Percentiles rank a stretch among this genome's conserved stretches.
Conservation (phyloP, 2,797 vertebrate species). For the Falco columbarius region DNA sequence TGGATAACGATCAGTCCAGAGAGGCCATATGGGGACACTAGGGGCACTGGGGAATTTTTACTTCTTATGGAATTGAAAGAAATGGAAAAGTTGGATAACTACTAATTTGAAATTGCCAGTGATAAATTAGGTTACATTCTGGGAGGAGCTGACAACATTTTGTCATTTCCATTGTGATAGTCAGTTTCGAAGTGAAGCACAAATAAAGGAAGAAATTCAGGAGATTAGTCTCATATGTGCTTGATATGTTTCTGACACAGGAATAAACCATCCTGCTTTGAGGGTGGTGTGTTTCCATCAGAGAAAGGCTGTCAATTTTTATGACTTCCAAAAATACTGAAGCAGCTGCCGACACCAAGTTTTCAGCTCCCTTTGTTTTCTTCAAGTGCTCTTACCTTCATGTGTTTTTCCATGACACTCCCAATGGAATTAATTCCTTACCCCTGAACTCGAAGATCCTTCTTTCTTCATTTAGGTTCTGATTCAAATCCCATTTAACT, state of each 20-base stretch:
- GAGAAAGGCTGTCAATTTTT: neutral
- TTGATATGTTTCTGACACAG: neutral
- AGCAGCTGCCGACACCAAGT: neutral
- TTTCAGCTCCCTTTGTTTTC: constrained; percentile 40
- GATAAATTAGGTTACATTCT: constrained; percentile 52
- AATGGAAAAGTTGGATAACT: constrained; percentile 50
- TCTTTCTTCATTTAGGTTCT: constrained; percentile 29
- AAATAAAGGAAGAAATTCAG: neutral
- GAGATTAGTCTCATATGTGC: neutral
- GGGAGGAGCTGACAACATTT: constrained; percentile 12
- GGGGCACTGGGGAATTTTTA: constrained; percentile 44
- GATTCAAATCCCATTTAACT: constrained; percentile 20
- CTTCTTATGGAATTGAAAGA: constrained; percentile 64
- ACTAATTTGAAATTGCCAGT: constrained; percentile 31
- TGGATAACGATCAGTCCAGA: constrained; percentile 46
- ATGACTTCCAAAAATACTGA: neutral
- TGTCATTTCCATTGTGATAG: constrained; percentile 59
- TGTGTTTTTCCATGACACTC: constrained; percentile 44
- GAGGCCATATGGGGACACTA: constrained; percentile 63
- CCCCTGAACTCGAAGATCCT: neutral
- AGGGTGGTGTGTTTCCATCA: neutral
- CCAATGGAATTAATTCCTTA: neutral
- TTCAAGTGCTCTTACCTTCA: constrained; percentile 15
- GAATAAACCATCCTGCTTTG: neutral
- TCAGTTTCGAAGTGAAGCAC: neutral